These are phyloP conservation scores for Sebastolobus altivelis DNA, from an alignment of 2,797 vertebrate genomes.

Conservation along the genomic window DNA sequence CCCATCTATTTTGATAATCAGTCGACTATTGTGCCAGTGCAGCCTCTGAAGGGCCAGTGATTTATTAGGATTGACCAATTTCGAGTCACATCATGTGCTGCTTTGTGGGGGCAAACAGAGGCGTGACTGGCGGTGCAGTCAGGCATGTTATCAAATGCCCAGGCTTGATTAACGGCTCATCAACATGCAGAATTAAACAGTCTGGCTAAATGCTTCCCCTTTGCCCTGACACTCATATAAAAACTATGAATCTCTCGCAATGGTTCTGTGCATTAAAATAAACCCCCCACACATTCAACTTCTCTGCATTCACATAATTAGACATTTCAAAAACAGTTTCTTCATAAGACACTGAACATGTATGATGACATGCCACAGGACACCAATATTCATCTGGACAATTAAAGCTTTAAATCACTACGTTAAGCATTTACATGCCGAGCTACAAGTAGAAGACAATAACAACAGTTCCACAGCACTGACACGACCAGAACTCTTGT, in stretches of 20 bases:
- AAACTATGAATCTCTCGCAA: conserved; percentile 58
- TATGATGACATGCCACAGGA: conserved; percentile 56
- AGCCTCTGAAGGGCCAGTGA: conserved; percentile 68
- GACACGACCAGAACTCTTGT: conserved; percentile 56
- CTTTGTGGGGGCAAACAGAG: conserved; percentile 75
- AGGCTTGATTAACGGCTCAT: conserved; percentile 79
- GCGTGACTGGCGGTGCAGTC: conserved; percentile 79
- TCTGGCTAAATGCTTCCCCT: conserved; percentile 65
- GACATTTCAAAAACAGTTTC: conserved; percentile 61
- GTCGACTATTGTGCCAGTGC: conserved; percentile 70
- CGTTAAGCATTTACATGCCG: conserved; percentile 57
- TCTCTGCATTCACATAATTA: conserved; percentile 50
- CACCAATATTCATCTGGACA: conserved; percentile 54
- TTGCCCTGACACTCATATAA: conserved; percentile 59
- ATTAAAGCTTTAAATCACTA: conserved; percentile 57
- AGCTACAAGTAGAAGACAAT: conserved; percentile 41
- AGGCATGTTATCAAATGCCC: conserved; percentile 80
- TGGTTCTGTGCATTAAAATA: conserved; percentile 29
- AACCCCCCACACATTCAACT: conserved; percentile 49
- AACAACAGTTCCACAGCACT: conserved; percentile 60
- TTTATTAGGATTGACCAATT: conserved; percentile 81
- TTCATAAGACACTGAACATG: conserved; percentile 69
- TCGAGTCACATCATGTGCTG: conserved; percentile 78
- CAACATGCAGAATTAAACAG: conserved; percentile 80
- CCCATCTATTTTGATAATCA: conserved; percentile 82